Conservation (phyloP, 2,113 vertebrate genomes). For the Nothobranchius furzeri region DNA sequence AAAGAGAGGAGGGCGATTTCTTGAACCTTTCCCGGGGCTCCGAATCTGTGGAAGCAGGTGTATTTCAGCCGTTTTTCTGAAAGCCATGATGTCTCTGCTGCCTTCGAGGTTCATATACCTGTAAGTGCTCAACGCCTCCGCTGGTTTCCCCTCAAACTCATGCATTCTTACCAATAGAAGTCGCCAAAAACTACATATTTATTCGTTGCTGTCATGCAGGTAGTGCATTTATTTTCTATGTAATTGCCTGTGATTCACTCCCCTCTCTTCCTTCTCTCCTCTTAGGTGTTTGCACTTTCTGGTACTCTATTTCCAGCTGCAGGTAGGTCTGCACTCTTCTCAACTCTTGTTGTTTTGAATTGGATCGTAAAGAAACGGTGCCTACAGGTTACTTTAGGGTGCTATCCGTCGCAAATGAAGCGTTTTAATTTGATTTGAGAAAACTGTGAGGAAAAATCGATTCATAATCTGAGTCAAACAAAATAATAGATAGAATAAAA, state of each 20-base stretch:
- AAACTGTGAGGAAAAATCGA: no score
- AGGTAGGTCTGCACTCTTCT: slow-evolving; percentile 71
- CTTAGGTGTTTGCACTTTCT: slow-evolving; percentile 85
- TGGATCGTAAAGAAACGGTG: neutral
- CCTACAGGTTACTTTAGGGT: no score
- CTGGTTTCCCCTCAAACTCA: slow-evolving; percentile 30
- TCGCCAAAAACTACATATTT: slow-evolving; percentile 77
- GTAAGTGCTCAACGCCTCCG: slow-evolving; percentile 74
- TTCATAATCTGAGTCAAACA: no score
- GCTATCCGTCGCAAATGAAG: no score
- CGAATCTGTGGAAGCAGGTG: slow-evolving; percentile 82
- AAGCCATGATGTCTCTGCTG: slow-evolving; percentile 80
- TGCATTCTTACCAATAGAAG: slow-evolving; percentile 85
- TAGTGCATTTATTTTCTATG: slow-evolving; percentile 68
- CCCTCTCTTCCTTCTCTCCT: slow-evolving; percentile 56
- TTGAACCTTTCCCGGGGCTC: slow-evolving; percentile 69
- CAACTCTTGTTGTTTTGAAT: neutral
- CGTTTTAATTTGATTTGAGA: no score
- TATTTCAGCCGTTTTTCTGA: slow-evolving; percentile 79
- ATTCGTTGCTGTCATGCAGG: slow-evolving; percentile 59
- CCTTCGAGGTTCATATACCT: slow-evolving; percentile 84
- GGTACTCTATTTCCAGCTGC: slow-evolving; percentile 83
- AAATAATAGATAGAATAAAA: no score
- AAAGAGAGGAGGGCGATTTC: slow-evolving; percentile 50
- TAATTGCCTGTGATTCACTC: slow-evolving; percentile 77